These are phyloP conservation scores for Acromyrmex heyeri DNA, from an alignment of 1,140 invertebrate genomes.

Conservation along the genomic window DNA sequence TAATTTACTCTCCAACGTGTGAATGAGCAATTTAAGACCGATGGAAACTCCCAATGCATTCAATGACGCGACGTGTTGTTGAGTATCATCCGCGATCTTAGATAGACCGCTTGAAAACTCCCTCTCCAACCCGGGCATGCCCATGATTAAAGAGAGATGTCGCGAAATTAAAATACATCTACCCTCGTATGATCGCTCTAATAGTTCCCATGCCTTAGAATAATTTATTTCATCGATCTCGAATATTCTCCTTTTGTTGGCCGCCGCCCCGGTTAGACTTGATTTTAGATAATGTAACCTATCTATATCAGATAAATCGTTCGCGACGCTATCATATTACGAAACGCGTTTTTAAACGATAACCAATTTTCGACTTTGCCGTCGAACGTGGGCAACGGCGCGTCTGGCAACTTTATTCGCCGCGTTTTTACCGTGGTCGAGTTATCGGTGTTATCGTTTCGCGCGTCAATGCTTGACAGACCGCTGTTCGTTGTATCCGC, in stretches of 20 bases:
- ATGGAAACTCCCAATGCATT: not conserved
- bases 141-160: not conserved
- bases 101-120: not conserved
- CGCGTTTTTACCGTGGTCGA: not conserved
- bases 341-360: no score
- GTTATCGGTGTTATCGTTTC: not conserved
- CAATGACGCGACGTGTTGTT: no score
- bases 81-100: not conserved
- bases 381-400: not conserved
- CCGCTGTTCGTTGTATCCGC: not conserved
- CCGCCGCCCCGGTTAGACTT: not conserved
- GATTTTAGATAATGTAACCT: not conserved
- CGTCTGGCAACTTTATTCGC: not conserved
- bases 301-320: not conserved
- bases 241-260: not conserved
- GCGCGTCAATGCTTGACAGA: not conserved
- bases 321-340: no score
- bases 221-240: not conserved
- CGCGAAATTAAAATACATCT: not conserved
- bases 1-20: no score
- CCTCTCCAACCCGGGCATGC: not conserved
- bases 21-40: no score
- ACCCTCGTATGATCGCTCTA: not conserved
- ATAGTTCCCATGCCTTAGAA: not conserved
- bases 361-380: no score